A percentile compares a stretch with the other conserved stretches of the same genome.
Conservation (phyloP, 1,140 invertebrate genomes). For the Protaetia brevitarsis region DNA sequence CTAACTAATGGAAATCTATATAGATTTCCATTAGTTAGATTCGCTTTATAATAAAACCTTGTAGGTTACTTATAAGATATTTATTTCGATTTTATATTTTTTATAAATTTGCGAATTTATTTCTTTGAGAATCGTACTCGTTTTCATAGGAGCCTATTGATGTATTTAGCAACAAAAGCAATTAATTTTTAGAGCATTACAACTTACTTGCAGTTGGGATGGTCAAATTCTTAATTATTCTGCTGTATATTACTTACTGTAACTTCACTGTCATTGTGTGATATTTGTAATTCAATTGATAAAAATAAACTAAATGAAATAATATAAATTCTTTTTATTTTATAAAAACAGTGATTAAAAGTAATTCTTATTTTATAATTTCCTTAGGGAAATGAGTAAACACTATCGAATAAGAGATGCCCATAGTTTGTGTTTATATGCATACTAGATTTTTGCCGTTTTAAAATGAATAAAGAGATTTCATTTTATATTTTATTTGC, state of each 20-base stretch:
- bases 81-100: conserved; percentile 27
- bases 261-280: conserved; percentile 26
- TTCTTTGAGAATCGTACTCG: background rate
- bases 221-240: conserved; percentile 22
- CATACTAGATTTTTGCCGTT: no score
- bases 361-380: no score
- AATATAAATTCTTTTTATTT: conserved; percentile 8
- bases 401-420: no score
- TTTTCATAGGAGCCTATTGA: conserved; percentile 10
- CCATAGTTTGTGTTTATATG: no score
- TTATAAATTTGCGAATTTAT: conserved; percentile 25
- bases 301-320: conserved; percentile 27
- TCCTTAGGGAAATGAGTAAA: no score
- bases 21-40: background rate
- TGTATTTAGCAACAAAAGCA: conserved; percentile 24
- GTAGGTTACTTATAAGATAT: conserved; percentile 5
- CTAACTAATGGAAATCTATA: no score
- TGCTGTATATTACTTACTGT: conserved; percentile 33
- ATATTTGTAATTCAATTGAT: conserved; percentile 36
- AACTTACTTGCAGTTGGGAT: background rate
- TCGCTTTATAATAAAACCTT: background rate
- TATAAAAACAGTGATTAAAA: background rate
- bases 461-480: no score
- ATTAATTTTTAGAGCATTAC: conserved; percentile 32
- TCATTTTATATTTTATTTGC: no score